Conservation (phyloP, 2,888 invertebrate species). For the Cepaea hortensis region DNA sequence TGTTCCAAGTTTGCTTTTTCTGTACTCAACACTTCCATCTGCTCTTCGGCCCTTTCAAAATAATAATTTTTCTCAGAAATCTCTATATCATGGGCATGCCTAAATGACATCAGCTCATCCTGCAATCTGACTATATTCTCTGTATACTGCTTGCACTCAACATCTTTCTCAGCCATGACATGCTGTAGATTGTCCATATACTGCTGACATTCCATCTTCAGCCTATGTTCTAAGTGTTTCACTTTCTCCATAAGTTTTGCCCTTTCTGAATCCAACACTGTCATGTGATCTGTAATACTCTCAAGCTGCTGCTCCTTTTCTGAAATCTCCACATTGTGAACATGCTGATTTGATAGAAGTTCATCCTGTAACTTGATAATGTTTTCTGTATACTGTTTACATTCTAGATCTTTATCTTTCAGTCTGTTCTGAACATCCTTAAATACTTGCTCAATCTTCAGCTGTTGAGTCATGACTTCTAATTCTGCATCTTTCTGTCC, state of each 20-base stretch:
- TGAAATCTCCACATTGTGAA: conserved; percentile 24
- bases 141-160: conserved; percentile 27
- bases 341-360: conserved; percentile 34
- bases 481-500: conserved; percentile 3
- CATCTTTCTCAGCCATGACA: conserved; percentile 28
- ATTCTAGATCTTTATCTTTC: conserved; percentile 33
- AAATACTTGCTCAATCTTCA: conserved; percentile 25
- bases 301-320: conserved; percentile 22
- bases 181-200: conserved; percentile 9
- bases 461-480: conserved; percentile 4
- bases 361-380: conserved; percentile 35
- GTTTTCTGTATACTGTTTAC: conserved; percentile 26
- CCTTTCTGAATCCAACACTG: conserved; percentile 10
- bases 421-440: conserved; percentile 20
- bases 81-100: conserved; percentile 22
- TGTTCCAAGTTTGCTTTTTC: conserved; percentile 6
- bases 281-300: conserved; percentile 30
- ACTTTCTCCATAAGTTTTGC: conserved; percentile 15
- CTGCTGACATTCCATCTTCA: conserved; percentile 10
- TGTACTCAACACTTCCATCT: conserved; percentile 21
- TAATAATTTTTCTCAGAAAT: conserved; percentile 20
- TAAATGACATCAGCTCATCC: conserved; percentile 32
- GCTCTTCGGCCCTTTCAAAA: conserved; percentile 26
- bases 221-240: conserved; percentile 21
- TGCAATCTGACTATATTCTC: conserved; percentile 30